These are phyloP conservation scores for Notiomystis cincta DNA, from an alignment of 2,113 vertebrate species.

Conservation along the genomic window DNA sequence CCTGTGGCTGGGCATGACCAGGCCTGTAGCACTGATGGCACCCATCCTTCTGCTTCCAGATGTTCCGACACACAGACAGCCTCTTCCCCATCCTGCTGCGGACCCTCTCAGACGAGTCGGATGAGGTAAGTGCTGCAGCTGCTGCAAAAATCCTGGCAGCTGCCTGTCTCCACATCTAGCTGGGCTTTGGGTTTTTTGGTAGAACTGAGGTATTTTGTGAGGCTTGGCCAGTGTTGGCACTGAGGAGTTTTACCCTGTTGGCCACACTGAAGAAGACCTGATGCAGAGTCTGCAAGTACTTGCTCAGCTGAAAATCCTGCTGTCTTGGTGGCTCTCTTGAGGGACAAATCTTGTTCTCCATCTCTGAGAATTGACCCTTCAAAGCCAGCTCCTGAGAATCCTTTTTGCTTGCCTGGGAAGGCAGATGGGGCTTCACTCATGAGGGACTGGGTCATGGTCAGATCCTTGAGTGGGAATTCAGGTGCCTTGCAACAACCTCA, in stretches of 20 bases:
- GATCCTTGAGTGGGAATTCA: neutral
- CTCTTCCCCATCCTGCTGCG: conserved; percentile 93
- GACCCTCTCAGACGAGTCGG: conserved; percentile 92
- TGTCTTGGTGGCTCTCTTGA: fast-evolving
- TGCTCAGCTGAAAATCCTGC: neutral
- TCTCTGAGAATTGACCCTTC: neutral
- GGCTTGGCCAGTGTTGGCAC: neutral
- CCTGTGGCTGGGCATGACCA: too few relatives aligned
- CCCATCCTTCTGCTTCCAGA: conserved; percentile 66
- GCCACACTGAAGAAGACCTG: neutral
- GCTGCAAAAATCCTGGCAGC: neutral
- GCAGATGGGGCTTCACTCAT: fast-evolving
- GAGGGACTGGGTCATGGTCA: neutral
- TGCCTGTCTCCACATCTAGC: neutral
- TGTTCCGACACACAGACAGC: conserved; percentile 96
- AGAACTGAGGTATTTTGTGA: neutral
- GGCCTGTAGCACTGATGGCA: neutral
- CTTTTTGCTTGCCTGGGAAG: neutral
- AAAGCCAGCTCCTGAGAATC: neutral
- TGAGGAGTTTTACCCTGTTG: neutral
- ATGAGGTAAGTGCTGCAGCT: conserved; percentile 78
- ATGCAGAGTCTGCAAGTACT: neutral
- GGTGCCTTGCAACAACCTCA: neutral
- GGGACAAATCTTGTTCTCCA: neutral
- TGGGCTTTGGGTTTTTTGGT: neutral